Conservation (phyloP, 2,888 invertebrate species). For the Synanthedon formicaeformis region DNA sequence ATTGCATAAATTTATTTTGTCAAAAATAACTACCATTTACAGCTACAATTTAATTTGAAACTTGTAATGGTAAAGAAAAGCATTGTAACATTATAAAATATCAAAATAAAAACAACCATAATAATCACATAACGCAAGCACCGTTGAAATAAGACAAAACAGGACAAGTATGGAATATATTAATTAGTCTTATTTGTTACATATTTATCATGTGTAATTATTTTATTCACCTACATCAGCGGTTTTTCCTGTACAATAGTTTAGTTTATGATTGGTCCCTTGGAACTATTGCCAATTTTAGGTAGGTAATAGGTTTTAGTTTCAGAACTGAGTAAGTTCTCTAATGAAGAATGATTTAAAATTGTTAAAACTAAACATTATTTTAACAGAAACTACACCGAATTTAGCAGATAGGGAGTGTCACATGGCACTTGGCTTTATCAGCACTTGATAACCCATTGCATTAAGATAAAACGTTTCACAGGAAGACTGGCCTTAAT, state of each 20-base stretch:
- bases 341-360: neutral
- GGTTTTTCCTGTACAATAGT: neutral
- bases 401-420: conserved; percentile 57
- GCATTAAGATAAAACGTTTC: conserved; percentile 49
- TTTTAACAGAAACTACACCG: conserved; percentile 16
- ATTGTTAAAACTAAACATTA: conserved; percentile 4
- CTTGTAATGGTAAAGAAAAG: neutral
- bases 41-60: too few relatives aligned
- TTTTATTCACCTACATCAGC: neutral
- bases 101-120: neutral
- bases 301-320: too few relatives aligned
- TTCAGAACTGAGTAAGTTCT: too few relatives aligned
- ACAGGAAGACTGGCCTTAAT: conserved; percentile 52
- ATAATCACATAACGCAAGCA: neutral
- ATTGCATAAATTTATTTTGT: conserved; percentile 1
- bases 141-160: neutral
- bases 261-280: neutral
- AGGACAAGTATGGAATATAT: neutral
- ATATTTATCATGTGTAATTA: neutral
- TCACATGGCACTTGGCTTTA: conserved; percentile 62
- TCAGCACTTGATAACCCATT: conserved; percentile 61
- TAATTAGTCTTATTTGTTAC: neutral
- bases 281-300: too few relatives aligned
- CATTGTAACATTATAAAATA: neutral
- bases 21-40: conserved; percentile 3